Base-by-base conservation (phyloP, 2,113 vertebrate species). In the Clupea harengus region DNA sequence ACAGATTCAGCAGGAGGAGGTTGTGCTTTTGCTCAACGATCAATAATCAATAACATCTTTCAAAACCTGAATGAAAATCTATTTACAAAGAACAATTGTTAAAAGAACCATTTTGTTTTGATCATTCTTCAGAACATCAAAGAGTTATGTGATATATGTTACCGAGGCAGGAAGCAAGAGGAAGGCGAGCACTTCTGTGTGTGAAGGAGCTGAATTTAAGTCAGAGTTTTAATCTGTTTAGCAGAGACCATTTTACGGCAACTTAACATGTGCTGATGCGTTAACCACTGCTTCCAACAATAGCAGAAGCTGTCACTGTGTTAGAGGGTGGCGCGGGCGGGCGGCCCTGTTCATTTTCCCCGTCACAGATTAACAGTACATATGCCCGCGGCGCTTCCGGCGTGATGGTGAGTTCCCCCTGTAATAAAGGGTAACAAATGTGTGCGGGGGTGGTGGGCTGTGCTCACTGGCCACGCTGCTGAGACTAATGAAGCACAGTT, bases 401-500 rank as follows among this genome's bases (percentile, higher is more conserved):
- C 11, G 28, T 75, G 72, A 39, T 39, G 72, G 28, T 75, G 25
- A 32, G 10, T 75, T 72, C 39, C 72, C 72, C 25, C 72, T 39
- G 28, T 75, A 75, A 75, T 75, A 39, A 15, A 15, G 25, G 72
- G 72, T 75, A 75, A 75, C 28, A 75, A 75, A 39, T 39, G 72
- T 32, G 25, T 39, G 13, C 28, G 72, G 28, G 72, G 72, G 72
- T 39, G 72, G 60, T 67, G 60, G 60, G 60, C 60, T 67, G 60
- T 67, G 25, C 28, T 39, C 72, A 39, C 32, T 13, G 28, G 25
- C 72, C 72, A 15, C 72, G 3, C 72, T 75, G 72, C 72, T 32
- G 10, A 75, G 39, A 75, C 72, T 75, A 75, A 75, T 75, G 72
- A 75, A 75, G 72, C 72, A 75, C 25, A 75, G 25, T 75, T 75